Conservation (phyloP, 1,140 invertebrate species). For the Paramacrobiotus metropolitanus region DNA sequence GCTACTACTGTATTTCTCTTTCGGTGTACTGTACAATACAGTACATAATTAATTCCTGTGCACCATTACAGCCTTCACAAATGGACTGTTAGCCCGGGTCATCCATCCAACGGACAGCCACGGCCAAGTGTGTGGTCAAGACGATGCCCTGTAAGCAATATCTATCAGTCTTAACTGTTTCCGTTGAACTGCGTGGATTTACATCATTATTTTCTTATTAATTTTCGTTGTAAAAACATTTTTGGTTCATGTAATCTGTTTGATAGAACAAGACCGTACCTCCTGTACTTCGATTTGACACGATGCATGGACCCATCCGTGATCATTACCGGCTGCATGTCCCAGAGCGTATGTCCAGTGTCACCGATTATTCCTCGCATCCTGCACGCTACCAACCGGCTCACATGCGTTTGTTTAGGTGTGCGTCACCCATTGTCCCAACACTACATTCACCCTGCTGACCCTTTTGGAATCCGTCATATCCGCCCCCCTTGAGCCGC, state of each 20-base stretch:
- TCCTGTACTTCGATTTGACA: conserved; percentile 62
- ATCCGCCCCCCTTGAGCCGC: no score
- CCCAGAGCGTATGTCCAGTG: not conserved
- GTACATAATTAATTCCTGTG: not conserved
- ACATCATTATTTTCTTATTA: not conserved
- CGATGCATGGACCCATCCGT: conserved; percentile 42
- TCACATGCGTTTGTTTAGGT: not conserved
- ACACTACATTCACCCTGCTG: not conserved
- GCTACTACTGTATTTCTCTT: not conserved
- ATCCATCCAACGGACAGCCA: conserved; percentile 46
- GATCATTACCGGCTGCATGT: conserved; percentile 43
- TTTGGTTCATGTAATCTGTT: not conserved
- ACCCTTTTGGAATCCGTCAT: no score
- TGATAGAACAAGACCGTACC: conserved; percentile 29
- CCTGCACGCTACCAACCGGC: not conserved
- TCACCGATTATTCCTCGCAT: no score
- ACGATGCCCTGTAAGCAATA: conserved; percentile 20
- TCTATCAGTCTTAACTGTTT: not conserved
- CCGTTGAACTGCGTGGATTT: not conserved
- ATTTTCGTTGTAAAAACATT: no score
- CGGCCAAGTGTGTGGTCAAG: conserved; percentile 52
- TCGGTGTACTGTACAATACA: not conserved
- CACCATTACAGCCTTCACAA: conserved; percentile 30
- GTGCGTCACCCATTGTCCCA: not conserved
- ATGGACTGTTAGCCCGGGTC: conserved; percentile 50